phyloP scores from a whole-genome alignment of 1,140 invertebrate species.

The Samia ricini region DNA sequence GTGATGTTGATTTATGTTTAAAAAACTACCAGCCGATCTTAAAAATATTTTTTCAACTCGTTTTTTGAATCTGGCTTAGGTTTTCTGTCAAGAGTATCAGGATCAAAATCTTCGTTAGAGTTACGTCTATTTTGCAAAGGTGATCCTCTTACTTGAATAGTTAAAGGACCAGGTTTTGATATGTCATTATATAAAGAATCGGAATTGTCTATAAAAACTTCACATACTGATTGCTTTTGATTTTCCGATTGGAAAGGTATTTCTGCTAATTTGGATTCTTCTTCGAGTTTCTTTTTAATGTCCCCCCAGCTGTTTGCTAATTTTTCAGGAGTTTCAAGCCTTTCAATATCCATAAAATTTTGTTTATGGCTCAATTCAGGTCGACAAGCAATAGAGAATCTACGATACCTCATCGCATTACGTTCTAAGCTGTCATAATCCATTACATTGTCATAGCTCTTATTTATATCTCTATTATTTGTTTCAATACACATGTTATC shows the following conservation, averaged over 20 bases:
- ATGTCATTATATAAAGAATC: slow-evolving; percentile 74
- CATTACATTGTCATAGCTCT: slow-evolving; percentile 33
- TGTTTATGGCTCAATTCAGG: slow-evolving; percentile 44
- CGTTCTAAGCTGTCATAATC: slow-evolving; percentile 88
- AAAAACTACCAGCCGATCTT: slow-evolving; percentile 82
- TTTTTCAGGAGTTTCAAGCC: slow-evolving; percentile 33
- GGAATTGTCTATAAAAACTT: slow-evolving; percentile 65
- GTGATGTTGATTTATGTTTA: slow-evolving; percentile 58
- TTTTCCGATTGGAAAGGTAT: slow-evolving; percentile 9
- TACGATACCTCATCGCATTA: slow-evolving; percentile 55
- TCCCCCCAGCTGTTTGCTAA: slow-evolving; percentile 63
- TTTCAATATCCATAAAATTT: slow-evolving; percentile 25
- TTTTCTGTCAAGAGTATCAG: slow-evolving; percentile 89
- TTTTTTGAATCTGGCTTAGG: slow-evolving; percentile 71
- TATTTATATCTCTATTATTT: slow-evolving; percentile 35
- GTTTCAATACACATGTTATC: slow-evolving; percentile 39
- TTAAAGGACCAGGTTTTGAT: slow-evolving; percentile 82
- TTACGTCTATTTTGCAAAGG: slow-evolving; percentile 62
- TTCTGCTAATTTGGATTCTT: slow-evolving; percentile 7
- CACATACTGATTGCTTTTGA: slow-evolving; percentile 17
- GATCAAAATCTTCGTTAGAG: slow-evolving; percentile 84
- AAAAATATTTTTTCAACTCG: slow-evolving; percentile 77
- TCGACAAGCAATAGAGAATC: slow-evolving; percentile 63
- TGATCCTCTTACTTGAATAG: slow-evolving; percentile 86
- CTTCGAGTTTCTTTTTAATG: slow-evolving; percentile 47